Evolutionary conservation across 2,113 vertebrate species (phyloP).

Genomic region (Callocephalon fimbriatum): DNA sequence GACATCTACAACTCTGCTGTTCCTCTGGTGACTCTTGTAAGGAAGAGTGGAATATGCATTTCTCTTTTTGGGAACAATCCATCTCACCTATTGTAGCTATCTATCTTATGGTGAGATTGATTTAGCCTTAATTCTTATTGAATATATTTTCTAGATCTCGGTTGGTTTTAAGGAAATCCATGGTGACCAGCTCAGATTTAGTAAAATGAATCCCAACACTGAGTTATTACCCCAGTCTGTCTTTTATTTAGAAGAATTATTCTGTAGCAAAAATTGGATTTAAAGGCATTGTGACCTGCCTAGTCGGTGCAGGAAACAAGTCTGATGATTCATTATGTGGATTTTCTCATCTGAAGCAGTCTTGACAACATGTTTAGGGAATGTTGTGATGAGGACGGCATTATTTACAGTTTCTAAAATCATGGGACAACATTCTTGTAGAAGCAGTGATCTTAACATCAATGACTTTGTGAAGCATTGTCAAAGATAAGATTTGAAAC

Average conservation of each 20-base stretch:
- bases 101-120: neutral
- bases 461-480: neutral
- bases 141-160: neutral
- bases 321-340: neutral
- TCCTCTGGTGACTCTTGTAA: neutral
- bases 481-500: neutral
- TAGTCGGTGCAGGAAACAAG: neutral
- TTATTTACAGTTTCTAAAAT: neutral
- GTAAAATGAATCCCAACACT: neutral
- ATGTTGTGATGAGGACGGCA: neutral
- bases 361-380: neutral
- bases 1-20: neutral
- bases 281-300: neutral
- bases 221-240: neutral
- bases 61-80: neutral
- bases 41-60: neutral
- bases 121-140: neutral
- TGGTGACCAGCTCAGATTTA: neutral
- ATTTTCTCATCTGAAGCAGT: slow-evolving; percentile 13
- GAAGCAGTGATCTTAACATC: neutral
- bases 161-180: neutral
- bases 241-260: neutral
- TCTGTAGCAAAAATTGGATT: neutral
- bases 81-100: neutral
- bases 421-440: neutral